Evolutionary conservation across 2,888 invertebrate genomes (phyloP), one percentile per base, ranked within the genome.

Genomic region (Polia nebulosa): DNA sequence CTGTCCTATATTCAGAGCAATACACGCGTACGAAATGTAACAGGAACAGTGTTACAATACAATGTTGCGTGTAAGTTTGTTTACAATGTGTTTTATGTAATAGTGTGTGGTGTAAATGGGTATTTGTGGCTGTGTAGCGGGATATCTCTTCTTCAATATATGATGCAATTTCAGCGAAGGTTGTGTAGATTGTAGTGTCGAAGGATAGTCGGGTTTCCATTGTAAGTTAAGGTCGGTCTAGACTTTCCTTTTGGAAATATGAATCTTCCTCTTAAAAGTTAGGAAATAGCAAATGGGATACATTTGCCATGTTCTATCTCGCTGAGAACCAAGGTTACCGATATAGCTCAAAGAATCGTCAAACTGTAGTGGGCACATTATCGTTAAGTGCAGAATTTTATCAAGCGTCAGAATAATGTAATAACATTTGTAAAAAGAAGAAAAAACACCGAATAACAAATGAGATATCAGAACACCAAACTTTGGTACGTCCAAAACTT

Each of bases 21-120:
- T 44, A 76, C 53, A 76, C 59, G 72, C 52, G 22, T 25, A 5
- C 29, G 1, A 47, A 39, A 58, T 76, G 61, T 69, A 63, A 63
- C 75, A 69, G 62, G 69, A 69, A 56, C 52, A 49, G 15, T 32
- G 25, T 1, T 34, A 20, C 45, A 29, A 27, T 62, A 72, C 64
- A 64, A 53, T 72, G 72, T 64, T 72, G 52, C 34, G 39, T 32
- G 62, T 57, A 27, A 1, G 32, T 36, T 44, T 55, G 49, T 62
- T 72, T 63, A 71, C 56, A 39, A 20, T n/a, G 13, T 29, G 22
- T 34, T 34, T 57, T 58, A n/a, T 8, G 41, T 51, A 57, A 68
- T 68, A n/a, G 9, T 17, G 36, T 70, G 41, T 20, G 20, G 27
- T 11, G 51, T 68, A 5, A 68, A 49, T 68, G 20, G 22, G 15